Evolutionary conservation across 1,140 invertebrate species (phyloP), one percentile per base, ranked within the genome.

Genomic region (Bombus terrestris): DNA sequence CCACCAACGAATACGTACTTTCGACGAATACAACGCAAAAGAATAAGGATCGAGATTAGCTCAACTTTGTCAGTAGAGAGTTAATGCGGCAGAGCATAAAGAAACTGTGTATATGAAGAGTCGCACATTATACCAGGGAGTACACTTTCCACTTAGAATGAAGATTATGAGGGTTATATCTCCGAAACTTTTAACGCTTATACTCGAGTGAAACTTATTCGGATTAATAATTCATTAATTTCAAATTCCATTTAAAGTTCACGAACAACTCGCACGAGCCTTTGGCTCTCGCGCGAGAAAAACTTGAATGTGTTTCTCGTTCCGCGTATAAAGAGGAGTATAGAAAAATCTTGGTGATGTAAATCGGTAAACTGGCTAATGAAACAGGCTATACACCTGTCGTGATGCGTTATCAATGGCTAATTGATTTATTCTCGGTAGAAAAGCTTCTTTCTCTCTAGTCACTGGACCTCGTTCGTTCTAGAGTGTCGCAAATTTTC

Each of bases 381-480:
- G 73, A 39, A 80, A 12, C 77, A 47, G 9, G 28, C 37, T 22
- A 39, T 37, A 71, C 37, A 18, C 22, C 53, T 32, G n/a, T 64
- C 76, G 59, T 81, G 37, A 82, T 53, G 35, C 79, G 69, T 90
- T 90, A 90, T 90, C 82, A 79, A 86, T 73, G 82, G 64, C 37
- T 76, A 41, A 68, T 62, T 79, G 81, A 90, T 87, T 87, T 81
- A 41, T 62, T 64, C 69, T 59, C 43, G 77, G 22, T 25, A 15
- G 72, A 47, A 76, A 66, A 53, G 28, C 12, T 62, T n/a, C 12
- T 10, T 62, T 62, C 59, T 12, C 59, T 62, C 28, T 62, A 25
- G 0, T 28, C 59, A 5, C 12, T 28, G 28, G 5, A 0, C 10
- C 59, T 59, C 25, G 57, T 10, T 28, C 57, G 25, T 62, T n/a